Evolutionary conservation across 2,888 invertebrate species (phyloP), one percentile per base, ranked within the genome.

Genomic region (Nesidiocoris tenuis): DNA sequence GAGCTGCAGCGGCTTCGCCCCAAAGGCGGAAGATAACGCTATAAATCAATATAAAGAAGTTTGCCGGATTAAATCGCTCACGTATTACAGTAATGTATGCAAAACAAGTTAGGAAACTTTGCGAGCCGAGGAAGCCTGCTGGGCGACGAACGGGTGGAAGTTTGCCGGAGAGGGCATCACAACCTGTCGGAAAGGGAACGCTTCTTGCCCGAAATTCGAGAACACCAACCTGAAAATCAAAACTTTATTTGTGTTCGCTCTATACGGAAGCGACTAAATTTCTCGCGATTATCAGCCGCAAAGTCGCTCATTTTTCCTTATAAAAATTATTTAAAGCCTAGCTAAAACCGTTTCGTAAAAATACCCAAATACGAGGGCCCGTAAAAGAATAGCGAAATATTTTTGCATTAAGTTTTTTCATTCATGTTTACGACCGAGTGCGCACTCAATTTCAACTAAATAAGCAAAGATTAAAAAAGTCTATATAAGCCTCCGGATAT

Each of bases 1-100:
- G n/a, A n/a, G n/a, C n/a, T n/a, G n/a, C n/a, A n/a, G n/a, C n/a
- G n/a, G n/a, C n/a, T n/a, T n/a, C n/a, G n/a, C n/a, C n/a, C 39
- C 39, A 39, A 39, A 39, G 12, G 39, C 39, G 61, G 61, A 19
- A 61, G 22, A 61, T 61, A 61, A 61, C 61, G 19, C 67, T 22
- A 55, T 71, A 71, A 71, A 71, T 71, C 71, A 71, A 71, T 71
- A 61, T 71, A 74, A 74, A 64, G 74, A 55, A 63, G 55, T 74
- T 74, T 74, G 21, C 56, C 17, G 74, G 54, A 23, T 74, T 25
- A 68, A 74, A 74, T 74, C 74, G 74, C 64, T 74, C 74, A 74
- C 64, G 74, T 63, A 55, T 74, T 74, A 55, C 74, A 64, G 74
- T 74, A 74, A 74, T 74, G 74, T 63, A 74, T 74, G 74, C 74